Percentiles rank a stretch among this genome's conserved stretches.
Evolutionary conservation across 2,888 invertebrate species (phyloP).

Genomic region (Ernsta delagoae): DNA sequence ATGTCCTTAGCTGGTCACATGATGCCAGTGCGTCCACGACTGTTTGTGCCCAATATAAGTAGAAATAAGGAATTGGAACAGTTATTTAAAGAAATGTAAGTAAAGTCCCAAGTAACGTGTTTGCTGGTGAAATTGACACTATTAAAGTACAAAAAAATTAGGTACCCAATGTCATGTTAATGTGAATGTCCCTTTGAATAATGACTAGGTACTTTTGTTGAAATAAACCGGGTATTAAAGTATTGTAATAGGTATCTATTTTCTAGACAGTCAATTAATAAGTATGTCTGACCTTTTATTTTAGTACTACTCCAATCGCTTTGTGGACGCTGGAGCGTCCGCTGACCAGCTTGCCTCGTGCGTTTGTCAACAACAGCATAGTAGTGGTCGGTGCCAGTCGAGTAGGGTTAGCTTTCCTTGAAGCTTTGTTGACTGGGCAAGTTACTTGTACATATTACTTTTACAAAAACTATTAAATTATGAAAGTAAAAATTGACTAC

Average conservation of each 20-base stretch:
- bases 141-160: too few species aligned
- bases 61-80: constrained; percentile 57
- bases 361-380: constrained; percentile 84
- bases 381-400: constrained; percentile 88
- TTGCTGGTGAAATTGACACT: too few species aligned
- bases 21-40: constrained; percentile 69
- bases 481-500: too few species aligned
- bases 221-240: too few species aligned
- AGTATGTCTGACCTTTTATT: constrained; percentile 9
- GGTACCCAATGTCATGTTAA: too few species aligned
- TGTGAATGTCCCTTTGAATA: too few species aligned
- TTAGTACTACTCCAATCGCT: constrained; percentile 71
- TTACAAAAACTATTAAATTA: too few species aligned
- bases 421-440: constrained; percentile 83
- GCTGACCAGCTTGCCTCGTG: constrained; percentile 75
- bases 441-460: too few species aligned
- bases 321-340: constrained; percentile 84
- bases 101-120: too few species aligned
- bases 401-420: constrained; percentile 86
- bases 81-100: constrained; percentile 61
- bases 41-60: constrained; percentile 64
- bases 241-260: too few species aligned
- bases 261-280: too few species aligned
- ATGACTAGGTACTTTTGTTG: too few species aligned
- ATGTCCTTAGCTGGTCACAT: constrained; percentile 73